These are phyloP conservation scores for Cloeon dipterum DNA, from an alignment of 2,888 invertebrate species.

Conservation along the genomic window DNA sequence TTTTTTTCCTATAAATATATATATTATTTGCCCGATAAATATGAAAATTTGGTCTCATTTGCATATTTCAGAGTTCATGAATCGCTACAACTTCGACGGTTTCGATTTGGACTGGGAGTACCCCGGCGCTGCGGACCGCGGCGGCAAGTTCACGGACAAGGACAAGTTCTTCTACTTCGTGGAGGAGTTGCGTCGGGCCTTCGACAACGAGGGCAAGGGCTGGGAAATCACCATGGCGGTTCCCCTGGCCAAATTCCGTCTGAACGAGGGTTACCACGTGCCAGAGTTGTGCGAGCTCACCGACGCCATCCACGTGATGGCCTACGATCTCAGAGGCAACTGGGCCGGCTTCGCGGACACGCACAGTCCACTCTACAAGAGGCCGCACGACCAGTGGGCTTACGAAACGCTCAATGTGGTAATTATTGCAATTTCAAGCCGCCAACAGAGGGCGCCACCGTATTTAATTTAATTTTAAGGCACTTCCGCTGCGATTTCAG, in stretches of 20 bases:
- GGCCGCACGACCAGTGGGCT: constrained; percentile 72
- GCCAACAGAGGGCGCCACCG: too few relatives aligned
- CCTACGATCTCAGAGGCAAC: constrained; percentile 65
- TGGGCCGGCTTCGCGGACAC: constrained; percentile 84
- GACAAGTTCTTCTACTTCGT: constrained; percentile 61
- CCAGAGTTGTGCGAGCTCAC: constrained; percentile 61
- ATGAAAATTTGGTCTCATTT: too few relatives aligned
- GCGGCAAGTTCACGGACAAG: constrained; percentile 64
- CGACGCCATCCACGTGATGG: constrained; percentile 69
- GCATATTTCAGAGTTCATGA: constrained; percentile 53
- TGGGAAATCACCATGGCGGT: constrained; percentile 85
- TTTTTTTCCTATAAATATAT: too few relatives aligned
- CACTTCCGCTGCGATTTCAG: too few relatives aligned
- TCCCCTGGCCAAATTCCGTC: constrained; percentile 62
- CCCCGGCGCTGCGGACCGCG: constrained; percentile 68
- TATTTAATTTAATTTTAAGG: too few relatives aligned
- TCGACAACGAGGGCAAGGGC: constrained; percentile 43
- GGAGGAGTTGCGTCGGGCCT: constrained; percentile 56
- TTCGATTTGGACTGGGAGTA: constrained; percentile 83
- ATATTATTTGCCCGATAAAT: too few relatives aligned
- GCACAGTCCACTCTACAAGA: constrained; percentile 65
- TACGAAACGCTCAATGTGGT: constrained; percentile 79
- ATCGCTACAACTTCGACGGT: constrained; percentile 58
- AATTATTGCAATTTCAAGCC: constrained; percentile 17
- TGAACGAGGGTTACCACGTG: constrained; percentile 78